Evolutionary conservation across 1,140 invertebrate genomes (phyloP).

Genomic region (Acyrthosiphon pisum): DNA sequence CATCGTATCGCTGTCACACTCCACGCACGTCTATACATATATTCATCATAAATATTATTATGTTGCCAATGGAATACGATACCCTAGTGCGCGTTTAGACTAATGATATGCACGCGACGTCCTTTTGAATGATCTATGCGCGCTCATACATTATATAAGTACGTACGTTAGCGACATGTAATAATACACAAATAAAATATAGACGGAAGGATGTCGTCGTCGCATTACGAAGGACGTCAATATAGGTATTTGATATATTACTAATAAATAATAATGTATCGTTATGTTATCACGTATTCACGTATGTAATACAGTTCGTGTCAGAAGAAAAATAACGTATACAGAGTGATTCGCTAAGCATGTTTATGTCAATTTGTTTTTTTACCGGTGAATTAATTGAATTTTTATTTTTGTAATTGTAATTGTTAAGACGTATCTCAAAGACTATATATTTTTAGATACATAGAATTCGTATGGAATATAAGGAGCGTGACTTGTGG

Average conservation of each 20-base stretch:
- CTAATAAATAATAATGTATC: too few species aligned
- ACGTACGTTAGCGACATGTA: neutral
- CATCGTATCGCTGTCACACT: neutral
- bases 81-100: neutral
- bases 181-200: neutral
- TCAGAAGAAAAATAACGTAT: neutral
- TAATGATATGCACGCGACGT: neutral
- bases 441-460: too few species aligned
- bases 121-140: neutral
- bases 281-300: neutral
- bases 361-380: neutral
- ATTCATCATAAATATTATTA: neutral
- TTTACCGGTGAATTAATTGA: neutral
- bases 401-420: too few species aligned
- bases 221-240: neutral
- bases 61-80: neutral
- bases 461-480: too few species aligned
- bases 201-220: neutral
- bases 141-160: neutral
- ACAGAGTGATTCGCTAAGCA: accelerated
- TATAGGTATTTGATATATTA: neutral
- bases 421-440: too few species aligned
- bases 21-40: neutral
- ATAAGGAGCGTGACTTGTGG: too few species aligned
- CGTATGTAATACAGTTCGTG: neutral